Conservation (phyloP, 1,140 invertebrate genomes). For the Hyles euphorbiae region DNA sequence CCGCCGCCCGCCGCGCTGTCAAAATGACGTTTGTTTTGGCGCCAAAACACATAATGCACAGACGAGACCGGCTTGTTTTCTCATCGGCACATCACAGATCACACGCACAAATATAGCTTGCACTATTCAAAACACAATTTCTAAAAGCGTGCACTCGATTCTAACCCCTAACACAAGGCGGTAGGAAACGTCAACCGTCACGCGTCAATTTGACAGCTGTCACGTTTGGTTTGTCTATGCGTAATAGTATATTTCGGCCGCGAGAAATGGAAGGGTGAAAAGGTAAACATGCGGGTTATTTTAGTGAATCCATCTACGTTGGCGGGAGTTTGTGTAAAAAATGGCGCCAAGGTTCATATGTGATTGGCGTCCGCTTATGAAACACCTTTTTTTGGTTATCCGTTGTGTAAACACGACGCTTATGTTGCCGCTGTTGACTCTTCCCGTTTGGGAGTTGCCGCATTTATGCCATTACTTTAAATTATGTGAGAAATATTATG, state of each 20-base stretch:
- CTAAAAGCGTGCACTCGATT: conserved; percentile 23
- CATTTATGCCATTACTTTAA: no score
- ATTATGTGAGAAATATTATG: no score
- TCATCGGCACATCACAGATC: conserved; percentile 62
- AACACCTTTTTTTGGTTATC: conserved; percentile 30
- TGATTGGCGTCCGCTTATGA: conserved; percentile 58
- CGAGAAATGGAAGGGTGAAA: conserved; percentile 69
- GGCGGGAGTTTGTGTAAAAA: conserved; percentile 54
- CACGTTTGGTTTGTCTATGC: conserved; percentile 43
- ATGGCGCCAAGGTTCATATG: conserved; percentile 50
- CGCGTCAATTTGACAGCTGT: conserved; percentile 18
- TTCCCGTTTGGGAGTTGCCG: no score
- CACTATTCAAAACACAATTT: conserved; percentile 24
- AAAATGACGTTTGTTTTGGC: conserved; percentile 70
- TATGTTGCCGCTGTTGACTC: no score
- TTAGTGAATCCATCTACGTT: conserved; percentile 64
- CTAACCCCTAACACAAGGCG: conserved; percentile 29
- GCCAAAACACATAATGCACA: conserved; percentile 72
- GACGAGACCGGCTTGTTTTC: conserved; percentile 49
- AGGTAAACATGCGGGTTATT: conserved; percentile 70
- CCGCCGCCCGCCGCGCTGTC: conserved; percentile 70
- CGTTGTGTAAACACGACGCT: no score
- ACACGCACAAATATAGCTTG: conserved; percentile 44
- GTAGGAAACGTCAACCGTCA: conserved; percentile 20
- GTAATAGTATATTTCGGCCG: conserved; percentile 72